Conservation (phyloP, 2,113 vertebrate species). For the Lampris incognitus region DNA sequence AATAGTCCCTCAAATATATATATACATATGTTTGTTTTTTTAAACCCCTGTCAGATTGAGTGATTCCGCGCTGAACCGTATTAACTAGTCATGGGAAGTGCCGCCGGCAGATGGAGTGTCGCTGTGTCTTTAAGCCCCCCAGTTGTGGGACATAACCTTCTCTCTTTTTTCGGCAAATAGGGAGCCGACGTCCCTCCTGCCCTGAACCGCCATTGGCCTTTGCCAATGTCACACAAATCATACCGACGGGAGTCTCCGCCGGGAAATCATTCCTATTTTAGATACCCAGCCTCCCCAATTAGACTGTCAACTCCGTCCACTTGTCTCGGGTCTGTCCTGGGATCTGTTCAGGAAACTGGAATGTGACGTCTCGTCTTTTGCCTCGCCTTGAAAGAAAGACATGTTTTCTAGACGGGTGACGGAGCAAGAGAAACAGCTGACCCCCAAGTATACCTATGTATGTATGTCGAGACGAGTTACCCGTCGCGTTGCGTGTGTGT, state of each 20-base stretch:
- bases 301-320: constrained; percentile 8
- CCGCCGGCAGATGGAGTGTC: not conserved
- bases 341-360: constrained; percentile 56
- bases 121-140: constrained; percentile 76
- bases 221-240: constrained; percentile 50
- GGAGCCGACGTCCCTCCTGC: not conserved
- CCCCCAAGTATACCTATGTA: constrained; percentile 81
- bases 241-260: constrained; percentile 25
- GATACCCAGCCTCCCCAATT: constrained; percentile 40
- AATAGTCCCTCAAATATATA: not conserved
- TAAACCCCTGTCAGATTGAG: not conserved
- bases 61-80: not conserved
- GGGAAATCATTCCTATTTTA: constrained; percentile 52
- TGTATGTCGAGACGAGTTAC: constrained; percentile 65
- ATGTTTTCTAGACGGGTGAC: constrained; percentile 83
- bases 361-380: constrained; percentile 67
- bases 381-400: constrained; percentile 61
- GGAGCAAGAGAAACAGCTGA: constrained; percentile 72
- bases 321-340: constrained; percentile 31
- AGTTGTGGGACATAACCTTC: not conserved
- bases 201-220: constrained; percentile 64
- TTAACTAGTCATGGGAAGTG: too few relatives aligned
- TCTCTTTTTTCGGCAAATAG: constrained; percentile 54
- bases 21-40: not conserved
- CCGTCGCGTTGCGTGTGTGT: constrained; percentile 1